Percentiles rank a stretch among this genome's conserved stretches.
phyloP scores from a whole-genome alignment of 2,888 invertebrate species.

The Acleris holmiana region DNA sequence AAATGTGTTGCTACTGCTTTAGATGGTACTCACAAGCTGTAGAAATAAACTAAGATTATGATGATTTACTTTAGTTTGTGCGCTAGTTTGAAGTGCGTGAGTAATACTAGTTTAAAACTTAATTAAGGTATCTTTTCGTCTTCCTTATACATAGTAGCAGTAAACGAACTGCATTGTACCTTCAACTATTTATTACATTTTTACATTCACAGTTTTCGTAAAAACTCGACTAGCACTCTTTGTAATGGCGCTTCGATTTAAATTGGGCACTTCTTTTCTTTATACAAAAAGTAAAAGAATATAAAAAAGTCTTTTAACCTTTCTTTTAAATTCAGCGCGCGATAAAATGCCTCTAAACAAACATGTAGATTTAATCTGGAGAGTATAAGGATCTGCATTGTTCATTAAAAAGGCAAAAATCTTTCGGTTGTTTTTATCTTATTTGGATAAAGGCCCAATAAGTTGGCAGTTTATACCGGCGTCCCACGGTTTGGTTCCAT shows the following conservation, averaged over 20 bases:
- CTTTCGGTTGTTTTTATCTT: constrained; percentile 42
- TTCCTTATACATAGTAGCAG: too few species aligned
- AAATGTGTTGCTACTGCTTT: not conserved
- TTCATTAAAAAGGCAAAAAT: constrained; percentile 48
- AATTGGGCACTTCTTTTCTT: not conserved
- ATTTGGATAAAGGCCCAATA: constrained; percentile 61
- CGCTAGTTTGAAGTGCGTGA: too few species aligned
- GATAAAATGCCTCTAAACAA: constrained; percentile 13
- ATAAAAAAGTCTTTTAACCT: not conserved
- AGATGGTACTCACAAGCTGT: not conserved
- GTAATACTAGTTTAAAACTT: too few species aligned
- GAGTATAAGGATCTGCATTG: constrained; percentile 23
- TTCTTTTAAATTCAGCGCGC: constrained; percentile 17
- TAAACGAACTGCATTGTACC: too few species aligned
- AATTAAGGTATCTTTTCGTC: too few species aligned
- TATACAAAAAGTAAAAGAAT: too few species aligned
- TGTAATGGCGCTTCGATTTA: not conserved
- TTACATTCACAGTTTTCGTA: too few species aligned
- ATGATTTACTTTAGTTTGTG: too few species aligned
- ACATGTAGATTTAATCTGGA: constrained; percentile 25
- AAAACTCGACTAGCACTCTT: not conserved
- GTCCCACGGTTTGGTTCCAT: constrained; percentile 53
- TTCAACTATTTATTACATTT: too few species aligned
- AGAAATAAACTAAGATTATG: not conserved
- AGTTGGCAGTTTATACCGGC: constrained; percentile 55